phyloP scores from a whole-genome alignment of 2,797 vertebrate genomes.

The Halcyon badia region DNA sequence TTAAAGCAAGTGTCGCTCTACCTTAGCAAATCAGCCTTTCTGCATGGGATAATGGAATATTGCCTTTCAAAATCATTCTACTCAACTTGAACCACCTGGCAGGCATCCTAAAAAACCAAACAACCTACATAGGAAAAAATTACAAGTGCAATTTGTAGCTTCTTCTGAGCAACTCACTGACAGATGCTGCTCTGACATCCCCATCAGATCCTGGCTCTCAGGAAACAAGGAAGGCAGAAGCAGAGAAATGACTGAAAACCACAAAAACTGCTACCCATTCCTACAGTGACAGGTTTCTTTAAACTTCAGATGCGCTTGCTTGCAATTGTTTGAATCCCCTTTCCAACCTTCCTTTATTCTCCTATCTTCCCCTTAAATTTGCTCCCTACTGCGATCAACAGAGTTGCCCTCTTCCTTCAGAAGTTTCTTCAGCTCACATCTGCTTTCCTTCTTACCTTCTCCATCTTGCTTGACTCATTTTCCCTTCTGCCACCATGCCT shows the following conservation, averaged over 20 bases:
- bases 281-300: not conserved
- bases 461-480: not conserved
- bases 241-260: not conserved
- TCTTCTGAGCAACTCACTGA: not conserved
- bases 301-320: not conserved
- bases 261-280: not conserved
- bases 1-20: not conserved
- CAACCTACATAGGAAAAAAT: not conserved
- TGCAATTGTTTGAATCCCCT: not conserved
- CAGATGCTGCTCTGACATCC: not conserved
- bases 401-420: not conserved
- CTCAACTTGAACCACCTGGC: not conserved
- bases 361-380: not conserved
- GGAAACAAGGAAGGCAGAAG: not conserved
- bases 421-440: not conserved
- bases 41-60: not conserved
- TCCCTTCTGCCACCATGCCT: not conserved
- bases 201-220: not conserved
- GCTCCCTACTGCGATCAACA: not conserved
- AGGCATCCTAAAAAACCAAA: not conserved
- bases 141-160: not conserved
- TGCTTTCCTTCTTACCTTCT: not conserved
- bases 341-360: not conserved
- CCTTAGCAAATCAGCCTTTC: not conserved
- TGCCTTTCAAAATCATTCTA: not conserved